A percentile compares a stretch with the other conserved stretches of the same genome.
Conservation (phyloP, 2,797 vertebrate genomes). For the Uromys caudimaculatus region DNA sequence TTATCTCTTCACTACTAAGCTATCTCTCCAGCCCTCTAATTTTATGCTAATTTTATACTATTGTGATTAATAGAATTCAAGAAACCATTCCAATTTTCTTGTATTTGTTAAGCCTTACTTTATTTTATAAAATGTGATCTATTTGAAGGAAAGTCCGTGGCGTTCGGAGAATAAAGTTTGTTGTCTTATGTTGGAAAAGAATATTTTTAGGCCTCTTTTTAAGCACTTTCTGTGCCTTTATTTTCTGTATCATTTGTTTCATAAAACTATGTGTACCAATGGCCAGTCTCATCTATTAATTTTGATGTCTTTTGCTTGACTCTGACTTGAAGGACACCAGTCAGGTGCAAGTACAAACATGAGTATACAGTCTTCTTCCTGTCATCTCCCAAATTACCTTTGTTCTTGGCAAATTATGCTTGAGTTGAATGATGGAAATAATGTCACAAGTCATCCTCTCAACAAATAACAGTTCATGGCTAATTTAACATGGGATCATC, state of each 20-base stretch:
- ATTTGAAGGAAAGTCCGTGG: background rate
- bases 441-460: background rate
- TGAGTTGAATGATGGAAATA: background rate
- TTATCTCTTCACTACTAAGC: background rate
- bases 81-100: background rate
- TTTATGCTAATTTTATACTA: background rate
- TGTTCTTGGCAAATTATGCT: background rate
- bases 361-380: background rate
- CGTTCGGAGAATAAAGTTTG: background rate
- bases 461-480: background rate
- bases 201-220: background rate
- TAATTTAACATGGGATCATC: background rate
- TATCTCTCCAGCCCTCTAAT: background rate
- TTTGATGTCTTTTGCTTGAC: background rate
- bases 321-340: background rate
- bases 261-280: background rate
- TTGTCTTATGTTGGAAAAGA: background rate
- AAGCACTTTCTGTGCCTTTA: background rate
- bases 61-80: background rate
- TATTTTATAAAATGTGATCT: background rate
- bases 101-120: background rate
- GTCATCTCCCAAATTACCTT: background rate
- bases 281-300: background rate
- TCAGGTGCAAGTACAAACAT: background rate
- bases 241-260: background rate